Evolutionary conservation across 2,888 invertebrate species (phyloP), one percentile per base, ranked within the genome.

Genomic region (Mythimna pallens): DNA sequence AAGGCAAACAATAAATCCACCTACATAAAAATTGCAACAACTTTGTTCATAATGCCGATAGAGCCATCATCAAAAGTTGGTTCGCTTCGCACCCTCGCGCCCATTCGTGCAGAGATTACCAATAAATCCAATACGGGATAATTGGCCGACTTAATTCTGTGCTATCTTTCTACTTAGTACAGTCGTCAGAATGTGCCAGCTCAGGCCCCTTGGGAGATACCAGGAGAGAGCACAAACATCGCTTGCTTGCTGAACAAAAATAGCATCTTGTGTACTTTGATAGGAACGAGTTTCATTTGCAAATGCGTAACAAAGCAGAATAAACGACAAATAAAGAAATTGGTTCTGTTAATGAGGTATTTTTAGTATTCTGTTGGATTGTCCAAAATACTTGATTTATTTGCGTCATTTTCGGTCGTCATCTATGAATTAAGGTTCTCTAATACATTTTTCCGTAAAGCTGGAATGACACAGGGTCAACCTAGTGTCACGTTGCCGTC

Each of bases 51-150:
- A 96, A 95, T 96, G 92, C 94, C 94, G 92, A 94, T 93, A 92
- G 94, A 95, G 94, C 94, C 93, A 95, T 96, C 96, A 95, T 96
- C 96, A 95, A 95, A 96, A 96, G 93, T 96, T 96, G 94, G 95
- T 94, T 93, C 93, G 92, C 89, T 93, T 95, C 95, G 95, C 96
- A 96, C 96, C 96, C 96, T 95, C 95, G 94, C 95, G 95, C 95
- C 94, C 93, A 95, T 95, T 95, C 96, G 96, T 96, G 96, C 96
- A 95, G 94, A 96, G 96, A 96, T 96, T 96, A 96, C 96, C 96
- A 96, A 96, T 96, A 96, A 96, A 96, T 96, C 96, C 96, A 96
- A 96, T 96, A 96, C 96, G 96, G 96, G 96, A 96, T 96, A 96
- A 96, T 96, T 96, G 96, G 95, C 94, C 94, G 95, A 96, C 96